phyloP scores from a whole-genome alignment of 35 echinoderm and acorn worm genomes.

The Patiria miniata region DNA sequence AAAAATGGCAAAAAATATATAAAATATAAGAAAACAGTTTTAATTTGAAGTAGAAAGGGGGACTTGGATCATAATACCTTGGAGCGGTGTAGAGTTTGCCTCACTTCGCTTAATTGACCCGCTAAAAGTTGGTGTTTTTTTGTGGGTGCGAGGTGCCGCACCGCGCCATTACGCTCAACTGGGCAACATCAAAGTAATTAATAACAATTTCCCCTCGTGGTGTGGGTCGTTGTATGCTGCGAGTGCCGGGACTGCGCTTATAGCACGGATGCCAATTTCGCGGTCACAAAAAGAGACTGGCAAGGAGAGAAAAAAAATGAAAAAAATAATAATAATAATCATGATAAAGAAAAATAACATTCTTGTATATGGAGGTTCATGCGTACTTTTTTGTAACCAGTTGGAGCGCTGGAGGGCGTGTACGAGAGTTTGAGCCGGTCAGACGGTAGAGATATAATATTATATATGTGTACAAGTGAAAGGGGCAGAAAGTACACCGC shows the following conservation, averaged over 20 bases:
- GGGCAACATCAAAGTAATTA: conserved; percentile 2
- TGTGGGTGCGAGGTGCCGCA: conserved; percentile 16
- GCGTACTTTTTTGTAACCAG: conserved; percentile 30
- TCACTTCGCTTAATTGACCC: conserved; percentile 19
- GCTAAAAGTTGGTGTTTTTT: conserved; percentile 30
- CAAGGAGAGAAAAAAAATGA: no score
- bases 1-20: no score
- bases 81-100: not conserved
- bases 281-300: conserved; percentile 7
- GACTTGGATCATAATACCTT: conserved; percentile 20
- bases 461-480: no score
- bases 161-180: conserved; percentile 5
- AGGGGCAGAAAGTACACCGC: not conserved
- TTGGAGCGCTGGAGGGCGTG: conserved; percentile 1
- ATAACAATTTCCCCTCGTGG: conserved; percentile 31
- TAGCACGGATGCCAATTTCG: conserved; percentile 3
- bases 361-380: conserved; percentile 16
- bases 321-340: conserved; percentile 20
- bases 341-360: conserved; percentile 20
- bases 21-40: conserved; percentile 22
- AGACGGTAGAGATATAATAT: not conserved
- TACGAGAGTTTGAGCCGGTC: not conserved
- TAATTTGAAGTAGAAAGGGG: conserved; percentile 13
- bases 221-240: not conserved
- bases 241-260: not conserved